Evolutionary conservation across 2,888 invertebrate species (phyloP).

Genomic region (Endomychus coccineus): DNA sequence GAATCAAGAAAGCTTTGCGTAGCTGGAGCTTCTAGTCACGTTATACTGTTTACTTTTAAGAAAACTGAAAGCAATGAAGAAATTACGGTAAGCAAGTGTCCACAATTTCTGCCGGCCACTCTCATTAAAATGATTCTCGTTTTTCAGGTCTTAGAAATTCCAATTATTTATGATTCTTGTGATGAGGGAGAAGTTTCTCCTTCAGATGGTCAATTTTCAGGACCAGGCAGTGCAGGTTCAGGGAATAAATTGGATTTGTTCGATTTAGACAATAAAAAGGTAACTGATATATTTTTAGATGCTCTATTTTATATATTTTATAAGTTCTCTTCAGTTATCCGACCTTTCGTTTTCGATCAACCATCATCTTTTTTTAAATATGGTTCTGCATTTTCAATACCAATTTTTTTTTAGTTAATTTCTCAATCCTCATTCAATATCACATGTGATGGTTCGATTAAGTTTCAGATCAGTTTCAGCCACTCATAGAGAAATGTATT

Average conservation of each 20-base stretch:
- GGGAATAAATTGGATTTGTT: slow-evolving; percentile 37
- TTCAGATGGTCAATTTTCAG: slow-evolving; percentile 65
- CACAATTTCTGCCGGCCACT: not conserved
- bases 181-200: slow-evolving; percentile 76
- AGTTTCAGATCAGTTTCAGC: too few species aligned
- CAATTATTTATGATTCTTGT: slow-evolving; percentile 73
- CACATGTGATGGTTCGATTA: too few species aligned
- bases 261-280: slow-evolving; percentile 48
- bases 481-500: too few species aligned
- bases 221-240: slow-evolving; percentile 40
- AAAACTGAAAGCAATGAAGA: slow-evolving; percentile 82
- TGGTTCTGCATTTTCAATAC: too few species aligned
- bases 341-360: too few species aligned
- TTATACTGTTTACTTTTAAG: slow-evolving; percentile 91
- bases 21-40: slow-evolving; percentile 88
- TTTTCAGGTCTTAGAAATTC: slow-evolving; percentile 62
- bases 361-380: too few species aligned
- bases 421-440: too few species aligned
- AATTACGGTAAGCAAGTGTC: slow-evolving; percentile 56
- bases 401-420: too few species aligned
- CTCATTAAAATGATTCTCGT: not conserved
- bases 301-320: too few species aligned
- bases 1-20: slow-evolving; percentile 86
- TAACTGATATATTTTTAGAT: too few species aligned
- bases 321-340: too few species aligned